Percentiles rank a stretch among this genome's conserved stretches.
phyloP scores from a whole-genome alignment of 1,140 invertebrate genomes.

The Mamestra configurata region DNA sequence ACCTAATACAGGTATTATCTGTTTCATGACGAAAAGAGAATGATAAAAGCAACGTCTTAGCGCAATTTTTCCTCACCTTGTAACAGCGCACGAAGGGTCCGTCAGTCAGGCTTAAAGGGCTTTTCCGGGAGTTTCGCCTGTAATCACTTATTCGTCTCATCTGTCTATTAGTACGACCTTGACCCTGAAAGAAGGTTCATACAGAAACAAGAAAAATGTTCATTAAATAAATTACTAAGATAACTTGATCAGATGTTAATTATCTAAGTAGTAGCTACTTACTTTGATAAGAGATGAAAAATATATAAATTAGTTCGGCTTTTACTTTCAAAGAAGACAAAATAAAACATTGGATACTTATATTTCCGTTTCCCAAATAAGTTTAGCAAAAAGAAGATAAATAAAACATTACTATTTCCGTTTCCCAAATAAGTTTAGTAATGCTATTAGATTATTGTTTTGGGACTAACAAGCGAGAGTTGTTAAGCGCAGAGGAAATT shows the following conservation, averaged over 20 bases:
- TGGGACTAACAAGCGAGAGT: constrained; percentile 5
- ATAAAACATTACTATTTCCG: constrained; percentile 9
- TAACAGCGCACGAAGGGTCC: constrained; percentile 14
- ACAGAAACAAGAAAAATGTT: background rate
- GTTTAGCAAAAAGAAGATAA: background rate
- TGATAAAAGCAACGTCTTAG: constrained; percentile 8
- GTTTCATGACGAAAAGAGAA: background rate
- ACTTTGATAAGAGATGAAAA: background rate
- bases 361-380: constrained; percentile 2
- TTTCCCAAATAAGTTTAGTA: background rate
- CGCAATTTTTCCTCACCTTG: constrained; percentile 10
- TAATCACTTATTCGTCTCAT: constrained; percentile 36
- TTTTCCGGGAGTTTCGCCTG: constrained; percentile 3
- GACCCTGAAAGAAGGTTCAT: background rate
- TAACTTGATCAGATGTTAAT: constrained; percentile 1
- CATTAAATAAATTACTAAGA: background rate
- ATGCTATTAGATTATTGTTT: constrained; percentile 23
- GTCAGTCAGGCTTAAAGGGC: constrained; percentile 30
- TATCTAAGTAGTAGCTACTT: background rate
- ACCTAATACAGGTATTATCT: background rate
- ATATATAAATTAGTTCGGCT: background rate
- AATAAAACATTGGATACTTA: constrained; percentile 5
- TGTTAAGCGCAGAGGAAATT: constrained; percentile 43
- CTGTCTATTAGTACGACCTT: constrained; percentile 17
- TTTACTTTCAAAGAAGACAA: background rate